These are phyloP conservation scores for Temnothorax unifasciatus DNA, from an alignment of 2,888 invertebrate species.

Conservation along the genomic window DNA sequence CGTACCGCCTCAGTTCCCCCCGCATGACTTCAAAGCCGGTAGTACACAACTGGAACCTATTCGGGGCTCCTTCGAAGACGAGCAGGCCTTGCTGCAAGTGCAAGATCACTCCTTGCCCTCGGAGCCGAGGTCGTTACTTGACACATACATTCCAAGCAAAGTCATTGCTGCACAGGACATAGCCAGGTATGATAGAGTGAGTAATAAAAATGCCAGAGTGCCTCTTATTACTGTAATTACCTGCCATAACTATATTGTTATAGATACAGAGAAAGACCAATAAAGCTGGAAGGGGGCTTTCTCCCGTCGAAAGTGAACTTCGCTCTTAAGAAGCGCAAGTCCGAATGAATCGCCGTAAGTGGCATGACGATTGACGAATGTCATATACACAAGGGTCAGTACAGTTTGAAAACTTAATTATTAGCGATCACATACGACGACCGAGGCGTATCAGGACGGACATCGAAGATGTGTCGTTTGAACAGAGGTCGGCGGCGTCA, in stretches of 20 bases:
- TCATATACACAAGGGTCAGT: conserved; percentile 64
- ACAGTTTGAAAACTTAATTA: conserved; percentile 18
- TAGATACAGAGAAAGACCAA: conserved; percentile 84
- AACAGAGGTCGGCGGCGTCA: conserved; percentile 59
- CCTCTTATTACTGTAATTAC: neutral
- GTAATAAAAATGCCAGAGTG: neutral
- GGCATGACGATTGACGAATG: conserved; percentile 59
- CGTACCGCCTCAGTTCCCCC: conserved; percentile 77
- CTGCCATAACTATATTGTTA: neutral
- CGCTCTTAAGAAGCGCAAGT: conserved; percentile 80
- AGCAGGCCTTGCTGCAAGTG: conserved; percentile 69
- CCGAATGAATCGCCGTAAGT: conserved; percentile 66
- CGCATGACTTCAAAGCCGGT: conserved; percentile 78
- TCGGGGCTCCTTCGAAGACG: conserved; percentile 64
- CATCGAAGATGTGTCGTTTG: conserved; percentile 20
- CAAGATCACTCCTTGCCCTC: conserved; percentile 72
- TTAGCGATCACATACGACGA: conserved; percentile 29
- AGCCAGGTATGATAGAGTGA: conserved; percentile 76
- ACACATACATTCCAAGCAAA: conserved; percentile 87
- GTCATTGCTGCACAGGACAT: conserved; percentile 83
- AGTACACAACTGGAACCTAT: conserved; percentile 73
- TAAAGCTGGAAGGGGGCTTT: conserved; percentile 83
- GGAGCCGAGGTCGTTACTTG: conserved; percentile 87
- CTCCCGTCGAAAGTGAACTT: conserved; percentile 84
- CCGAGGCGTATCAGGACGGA: conserved; percentile 18